Base-by-base conservation (phyloP, 2,797 vertebrate species). In the Heliangelus exortis region DNA sequence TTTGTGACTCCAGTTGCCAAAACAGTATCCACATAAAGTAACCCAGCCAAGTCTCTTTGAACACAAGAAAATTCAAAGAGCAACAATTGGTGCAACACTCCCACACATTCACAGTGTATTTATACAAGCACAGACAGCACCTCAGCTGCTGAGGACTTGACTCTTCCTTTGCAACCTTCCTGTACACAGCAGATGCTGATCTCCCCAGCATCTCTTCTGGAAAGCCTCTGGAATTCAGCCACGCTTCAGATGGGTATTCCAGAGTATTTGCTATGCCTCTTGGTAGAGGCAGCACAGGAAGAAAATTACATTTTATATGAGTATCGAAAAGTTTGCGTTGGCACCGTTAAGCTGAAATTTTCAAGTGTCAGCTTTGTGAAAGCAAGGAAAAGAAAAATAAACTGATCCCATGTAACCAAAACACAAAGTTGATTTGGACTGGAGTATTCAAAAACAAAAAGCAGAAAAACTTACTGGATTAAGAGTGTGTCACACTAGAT, bases 201-300 rank as follows among this genome's bases (percentile, higher is more conserved):
- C 91, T 68, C 77, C 89, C 91, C 53, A 57, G n/a, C 5, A 16
- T 67, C 57, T 80, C 77, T 77, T 93, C 71, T 88, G 76, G 78
- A 62, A 90, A 62, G 28, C 14, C 71, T 74, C 89, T 93, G 91
- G 89, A 92, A 77, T 66, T 20, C 84, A 61, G 85, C 90, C 91
- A 86, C 29, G 59, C 29, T 29, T 16, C 14, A 62, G 74, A 89
- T 12, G 71, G 58, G 41, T 58, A 66, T 87, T 79, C 81, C 21
- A 81, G 51, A 79, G 4, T 31, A 84, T 88, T 67, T 87, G 58
- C 47, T 58, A 21, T 23, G 57, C 62, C 62, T 96, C 82, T 63
- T 63, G 47, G 74, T 75, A 67, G 25, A 84, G 18, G 48, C 71
- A 81, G 72, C 53, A 67, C 50, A 74, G 61, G 34, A 86, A 81